These are phyloP conservation scores for Sula dactylatra DNA, from an alignment of 2,113 vertebrate genomes.

Conservation along the genomic window DNA sequence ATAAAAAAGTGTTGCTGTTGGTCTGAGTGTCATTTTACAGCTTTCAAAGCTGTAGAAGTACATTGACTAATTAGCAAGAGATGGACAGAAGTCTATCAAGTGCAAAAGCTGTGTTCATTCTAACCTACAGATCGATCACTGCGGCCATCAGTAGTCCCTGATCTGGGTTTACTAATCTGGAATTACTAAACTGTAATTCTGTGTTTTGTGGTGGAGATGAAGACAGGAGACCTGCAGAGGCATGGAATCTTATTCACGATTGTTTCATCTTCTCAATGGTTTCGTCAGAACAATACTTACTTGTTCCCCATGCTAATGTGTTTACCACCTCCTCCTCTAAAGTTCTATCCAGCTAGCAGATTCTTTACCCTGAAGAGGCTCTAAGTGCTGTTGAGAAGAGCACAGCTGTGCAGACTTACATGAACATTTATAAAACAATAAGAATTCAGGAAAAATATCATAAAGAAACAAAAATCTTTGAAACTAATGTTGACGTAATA, in stretches of 20 bases:
- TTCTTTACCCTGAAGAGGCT: neutral
- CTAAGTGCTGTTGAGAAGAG: neutral
- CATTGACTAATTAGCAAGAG: neutral
- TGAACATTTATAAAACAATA: neutral
- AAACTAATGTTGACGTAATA: neutral
- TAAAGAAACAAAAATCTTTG: neutral
- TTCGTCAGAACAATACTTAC: neutral
- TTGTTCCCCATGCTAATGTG: neutral
- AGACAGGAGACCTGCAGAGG: neutral
- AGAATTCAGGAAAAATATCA: neutral
- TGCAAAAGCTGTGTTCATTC: neutral
- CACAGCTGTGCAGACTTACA: neutral
- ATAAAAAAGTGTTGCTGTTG: neutral
- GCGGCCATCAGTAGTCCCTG: neutral
- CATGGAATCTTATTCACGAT: neutral
- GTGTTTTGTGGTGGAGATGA: neutral
- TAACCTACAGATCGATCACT: neutral
- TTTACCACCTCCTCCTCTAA: neutral
- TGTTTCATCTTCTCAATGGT: neutral
- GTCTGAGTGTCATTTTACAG: neutral
- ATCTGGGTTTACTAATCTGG: too few relatives aligned
- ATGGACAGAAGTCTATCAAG: neutral
- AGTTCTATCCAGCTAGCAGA: neutral
- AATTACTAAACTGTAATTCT: neutral
- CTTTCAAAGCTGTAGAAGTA: neutral